Conservation (phyloP, 2,797 vertebrate species). For the Sebastes cheni region DNA sequence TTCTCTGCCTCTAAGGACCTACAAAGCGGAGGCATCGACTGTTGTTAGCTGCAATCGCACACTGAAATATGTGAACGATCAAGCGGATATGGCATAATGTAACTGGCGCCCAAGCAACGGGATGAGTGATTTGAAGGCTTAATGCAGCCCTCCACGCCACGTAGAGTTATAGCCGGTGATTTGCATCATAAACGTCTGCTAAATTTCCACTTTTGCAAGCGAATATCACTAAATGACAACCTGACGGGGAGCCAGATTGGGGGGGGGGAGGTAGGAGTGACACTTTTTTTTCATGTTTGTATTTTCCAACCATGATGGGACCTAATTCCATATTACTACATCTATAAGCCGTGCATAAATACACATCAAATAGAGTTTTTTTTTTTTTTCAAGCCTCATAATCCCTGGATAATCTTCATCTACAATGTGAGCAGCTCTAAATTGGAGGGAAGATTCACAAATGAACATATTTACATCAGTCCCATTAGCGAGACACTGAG, state of each 20-base stretch:
- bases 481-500: constrained; percentile 78
- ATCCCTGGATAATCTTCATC: constrained; percentile 84
- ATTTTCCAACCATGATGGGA: constrained; percentile 67
- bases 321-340: constrained; percentile 78
- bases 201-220: constrained; percentile 80
- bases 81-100: constrained; percentile 65
- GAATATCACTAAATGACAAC: constrained; percentile 77
- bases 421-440: constrained; percentile 78
- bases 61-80: constrained; percentile 68
- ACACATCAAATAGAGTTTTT: constrained; percentile 73
- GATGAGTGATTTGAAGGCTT: constrained; percentile 79
- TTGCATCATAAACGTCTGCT: constrained; percentile 82
- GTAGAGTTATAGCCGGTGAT: constrained; percentile 77
- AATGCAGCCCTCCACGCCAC: constrained; percentile 71
- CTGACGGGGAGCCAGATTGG: constrained; percentile 68
- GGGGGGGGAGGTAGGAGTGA: constrained; percentile 42
- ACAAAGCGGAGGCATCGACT: constrained; percentile 56
- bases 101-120: constrained; percentile 50
- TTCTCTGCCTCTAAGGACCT: constrained; percentile 48
- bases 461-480: constrained; percentile 84
- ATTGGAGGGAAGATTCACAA: constrained; percentile 78
- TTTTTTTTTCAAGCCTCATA: constrained; percentile 67
- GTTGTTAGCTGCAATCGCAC: constrained; percentile 58
- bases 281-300: constrained; percentile 43
- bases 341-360: constrained; percentile 78